These are phyloP conservation scores for Zaprionus obscuricornis DNA, from an alignment of 2,888 invertebrate species.

Conservation along the genomic window DNA sequence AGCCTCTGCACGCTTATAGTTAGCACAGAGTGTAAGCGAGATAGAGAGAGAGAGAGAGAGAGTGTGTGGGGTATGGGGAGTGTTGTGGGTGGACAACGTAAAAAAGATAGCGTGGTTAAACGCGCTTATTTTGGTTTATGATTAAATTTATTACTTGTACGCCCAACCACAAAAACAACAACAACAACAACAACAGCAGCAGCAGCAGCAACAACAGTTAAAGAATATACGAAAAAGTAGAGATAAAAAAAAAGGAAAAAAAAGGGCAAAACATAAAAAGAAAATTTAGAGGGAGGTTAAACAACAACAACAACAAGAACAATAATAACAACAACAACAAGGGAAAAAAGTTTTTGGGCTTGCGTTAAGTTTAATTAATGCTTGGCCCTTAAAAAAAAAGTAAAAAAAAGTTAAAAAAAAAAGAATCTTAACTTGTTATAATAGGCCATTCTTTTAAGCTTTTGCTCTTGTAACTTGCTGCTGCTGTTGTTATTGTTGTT, in stretches of 20 bases:
- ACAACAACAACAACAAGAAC: too few species aligned
- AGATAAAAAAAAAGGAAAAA: conserved; percentile 24
- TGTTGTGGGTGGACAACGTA: conserved; percentile 38
- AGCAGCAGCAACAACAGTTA: conserved; percentile 14
- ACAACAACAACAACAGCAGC: conserved; percentile 4
- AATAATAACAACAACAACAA: too few species aligned
- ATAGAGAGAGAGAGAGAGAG: conserved; percentile 6
- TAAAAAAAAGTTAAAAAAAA: too few species aligned
- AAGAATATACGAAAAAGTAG: too few species aligned
- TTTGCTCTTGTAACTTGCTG: conserved; percentile 64
- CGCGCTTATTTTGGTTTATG: conserved; percentile 78
- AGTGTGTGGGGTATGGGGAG: conserved; percentile 2
- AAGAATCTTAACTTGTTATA: conserved; percentile 62
- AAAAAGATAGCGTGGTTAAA: conserved; percentile 77
- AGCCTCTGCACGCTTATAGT: conserved; percentile 27
- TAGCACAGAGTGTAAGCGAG: conserved; percentile 27
- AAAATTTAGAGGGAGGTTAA: conserved; percentile 33
- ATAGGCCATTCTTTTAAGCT: conserved; percentile 73
- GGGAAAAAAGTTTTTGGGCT: conserved; percentile 42
- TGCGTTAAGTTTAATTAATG: conserved; percentile 67
- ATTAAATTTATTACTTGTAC: conserved; percentile 77
- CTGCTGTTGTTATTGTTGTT: too few species aligned
- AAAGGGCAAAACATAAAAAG: conserved; percentile 12
- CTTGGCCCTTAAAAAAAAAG: conserved; percentile 33
- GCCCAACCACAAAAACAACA: conserved; percentile 59